Evolutionary conservation across 2,888 invertebrate genomes (phyloP).

Genomic region (Amorpha juglandis): DNA sequence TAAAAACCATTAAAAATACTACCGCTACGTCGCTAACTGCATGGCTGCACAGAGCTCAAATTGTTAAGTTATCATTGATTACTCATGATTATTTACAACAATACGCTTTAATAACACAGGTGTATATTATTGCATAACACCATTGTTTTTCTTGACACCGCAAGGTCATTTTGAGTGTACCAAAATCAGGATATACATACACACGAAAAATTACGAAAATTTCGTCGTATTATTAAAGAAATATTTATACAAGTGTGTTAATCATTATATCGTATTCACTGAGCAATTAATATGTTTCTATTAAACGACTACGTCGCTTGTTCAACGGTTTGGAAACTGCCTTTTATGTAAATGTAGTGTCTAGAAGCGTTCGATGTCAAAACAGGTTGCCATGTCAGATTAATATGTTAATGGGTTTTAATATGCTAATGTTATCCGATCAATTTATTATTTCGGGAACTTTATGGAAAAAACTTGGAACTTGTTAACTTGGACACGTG

Average conservation of each 20-base stretch:
- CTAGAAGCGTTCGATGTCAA: background rate
- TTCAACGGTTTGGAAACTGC: conserved; percentile 25
- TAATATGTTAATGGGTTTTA: conserved; percentile 5
- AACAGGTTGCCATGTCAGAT: background rate
- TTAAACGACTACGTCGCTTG: conserved; percentile 25
- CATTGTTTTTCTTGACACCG: background rate
- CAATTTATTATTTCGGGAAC: conserved; percentile 3
- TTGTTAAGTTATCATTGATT: too few relatives aligned
- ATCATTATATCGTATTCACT: conserved; percentile 27
- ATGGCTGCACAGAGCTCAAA: too few relatives aligned
- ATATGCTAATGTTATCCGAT: background rate
- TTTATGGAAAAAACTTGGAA: background rate
- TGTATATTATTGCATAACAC: background rate
- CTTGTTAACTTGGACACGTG: too few relatives aligned
- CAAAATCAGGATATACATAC: background rate
- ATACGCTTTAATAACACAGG: background rate
- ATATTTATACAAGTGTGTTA: conserved; percentile 27
- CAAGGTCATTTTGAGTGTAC: background rate
- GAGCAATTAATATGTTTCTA: conserved; percentile 27
- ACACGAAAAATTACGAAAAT: background rate
- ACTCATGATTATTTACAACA: too few relatives aligned
- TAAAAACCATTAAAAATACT: too few relatives aligned
- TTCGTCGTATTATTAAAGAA: background rate
- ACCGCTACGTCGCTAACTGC: too few relatives aligned
- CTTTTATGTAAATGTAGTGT: conserved; percentile 10